Evolutionary conservation across 2,888 invertebrate genomes (phyloP), one percentile per base, ranked within the genome.

Genomic region (Nephrotoma appendiculata): DNA sequence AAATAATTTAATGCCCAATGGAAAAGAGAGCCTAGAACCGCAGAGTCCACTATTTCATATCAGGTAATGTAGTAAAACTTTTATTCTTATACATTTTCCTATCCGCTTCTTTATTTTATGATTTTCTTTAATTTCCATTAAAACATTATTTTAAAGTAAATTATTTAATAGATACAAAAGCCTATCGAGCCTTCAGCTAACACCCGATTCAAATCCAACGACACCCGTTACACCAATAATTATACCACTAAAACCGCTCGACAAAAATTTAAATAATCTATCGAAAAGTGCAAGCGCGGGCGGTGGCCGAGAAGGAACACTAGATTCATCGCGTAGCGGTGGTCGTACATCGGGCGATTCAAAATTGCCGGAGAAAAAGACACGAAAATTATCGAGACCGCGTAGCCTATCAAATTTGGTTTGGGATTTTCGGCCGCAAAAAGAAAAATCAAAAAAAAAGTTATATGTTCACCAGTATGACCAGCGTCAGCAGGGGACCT

Each of bases 251-350:
- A 87, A 86, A 87, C 87, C 86, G 88, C 42, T 42, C 48, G 87
- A 87, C 43, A 87, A 88, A 52, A 87, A 87, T 86, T 42, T 57
- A 41, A 52, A 89, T 88, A 88, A 89, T 87, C 88, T 89, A 88
- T 88, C 89, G 87, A 89, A 89, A 88, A 89, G 89, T 89, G 89
- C 89, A 87, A 89, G 89, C 92, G 92, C 93, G 92, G 91, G 90
- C 88, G 89, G 89, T 88, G 88, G 91, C 86, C 92, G 95, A 57
- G 95, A 96, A 90, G 96, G 96, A 0, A 97, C 97, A n/a, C 92
- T 97, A 88, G 96, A 97, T 90, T 97, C 97, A 52, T 97, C 97
- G 90, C 96, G 97, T 92, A 97, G 97, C 42, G 97, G 97, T 48
- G 97, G 97, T 0, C 93, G 96, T 87, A 96, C 96, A 5, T 97